Evolutionary conservation across 2,888 invertebrate species (phyloP).

Genomic region (Steinernema scapterisci): DNA sequence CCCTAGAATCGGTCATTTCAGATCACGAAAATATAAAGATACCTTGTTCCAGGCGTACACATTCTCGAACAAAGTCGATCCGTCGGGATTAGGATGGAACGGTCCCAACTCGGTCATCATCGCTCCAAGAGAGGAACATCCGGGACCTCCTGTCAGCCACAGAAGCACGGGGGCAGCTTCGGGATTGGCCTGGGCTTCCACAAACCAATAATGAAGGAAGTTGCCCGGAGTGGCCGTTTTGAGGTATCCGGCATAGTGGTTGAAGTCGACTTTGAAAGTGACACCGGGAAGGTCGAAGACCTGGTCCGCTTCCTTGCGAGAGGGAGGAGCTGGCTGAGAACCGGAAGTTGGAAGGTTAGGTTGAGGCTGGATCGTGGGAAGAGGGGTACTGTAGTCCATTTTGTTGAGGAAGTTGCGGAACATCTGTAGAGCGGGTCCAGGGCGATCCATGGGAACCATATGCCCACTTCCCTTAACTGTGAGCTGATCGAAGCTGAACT

Average conservation of each 20-base stretch:
- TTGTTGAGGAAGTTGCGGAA: slow-evolving; percentile 55
- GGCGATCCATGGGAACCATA: slow-evolving; percentile 54
- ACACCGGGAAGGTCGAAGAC: slow-evolving; percentile 58
- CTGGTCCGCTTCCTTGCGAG: slow-evolving; percentile 45
- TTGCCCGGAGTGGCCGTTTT: slow-evolving; percentile 52
- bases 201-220: slow-evolving; percentile 69
- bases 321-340: neutral
- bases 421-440: slow-evolving; percentile 61
- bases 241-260: slow-evolving; percentile 69
- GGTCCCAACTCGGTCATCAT: slow-evolving; percentile 70
- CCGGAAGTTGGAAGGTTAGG: slow-evolving; percentile 36
- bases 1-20: slow-evolving; percentile 63
- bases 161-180: slow-evolving; percentile 67
- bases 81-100: slow-evolving; percentile 64
- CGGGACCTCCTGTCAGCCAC: slow-evolving; percentile 70
- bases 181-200: slow-evolving; percentile 63
- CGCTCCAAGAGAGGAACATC: slow-evolving; percentile 69
- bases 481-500: slow-evolving; percentile 33
- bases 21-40: no score
- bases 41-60: slow-evolving; percentile 68
- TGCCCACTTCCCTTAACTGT: slow-evolving; percentile 69
- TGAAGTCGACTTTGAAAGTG: slow-evolving; percentile 65
- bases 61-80: slow-evolving; percentile 60
- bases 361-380: slow-evolving; percentile 45
- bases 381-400: slow-evolving; percentile 44